phyloP scores from a whole-genome alignment of 2,888 invertebrate genomes.

The Amiota mariae region DNA sequence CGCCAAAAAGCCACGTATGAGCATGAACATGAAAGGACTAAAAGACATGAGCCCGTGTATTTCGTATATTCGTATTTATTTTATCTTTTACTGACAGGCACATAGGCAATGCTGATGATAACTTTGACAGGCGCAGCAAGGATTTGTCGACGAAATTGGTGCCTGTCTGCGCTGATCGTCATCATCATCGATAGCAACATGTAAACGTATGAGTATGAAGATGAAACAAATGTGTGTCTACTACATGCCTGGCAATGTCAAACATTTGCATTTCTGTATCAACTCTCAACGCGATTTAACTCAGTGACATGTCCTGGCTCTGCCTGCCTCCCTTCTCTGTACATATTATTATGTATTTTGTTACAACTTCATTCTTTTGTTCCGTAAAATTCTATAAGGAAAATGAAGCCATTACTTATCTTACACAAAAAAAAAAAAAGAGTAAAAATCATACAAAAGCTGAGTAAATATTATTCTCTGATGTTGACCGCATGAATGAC shows the following conservation, averaged over 20 bases:
- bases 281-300: neutral
- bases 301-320: neutral
- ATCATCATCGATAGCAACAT: conserved; percentile 10
- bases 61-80: conserved; percentile 16
- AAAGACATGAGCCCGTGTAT: neutral
- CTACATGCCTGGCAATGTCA: conserved; percentile 3
- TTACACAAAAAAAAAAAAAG: no score
- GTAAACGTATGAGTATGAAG: no score
- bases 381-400: no score
- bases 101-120: conserved; percentile 47
- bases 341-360: neutral
- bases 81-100: conserved; percentile 28
- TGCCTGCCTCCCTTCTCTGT: neutral
- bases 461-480: no score
- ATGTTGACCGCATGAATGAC: no score
- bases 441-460: no score
- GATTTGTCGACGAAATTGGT: conserved; percentile 15
- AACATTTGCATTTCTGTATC: conserved; percentile 13
- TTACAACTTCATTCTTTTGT: no score
- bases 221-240: neutral
- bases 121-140: conserved; percentile 45
- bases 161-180: conserved; percentile 30
- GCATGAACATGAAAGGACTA: neutral
- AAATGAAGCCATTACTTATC: neutral
- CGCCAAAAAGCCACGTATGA: conserved; percentile 2